phyloP scores from a whole-genome alignment of 2,888 invertebrate species.

The Linyphia triangularis region DNA sequence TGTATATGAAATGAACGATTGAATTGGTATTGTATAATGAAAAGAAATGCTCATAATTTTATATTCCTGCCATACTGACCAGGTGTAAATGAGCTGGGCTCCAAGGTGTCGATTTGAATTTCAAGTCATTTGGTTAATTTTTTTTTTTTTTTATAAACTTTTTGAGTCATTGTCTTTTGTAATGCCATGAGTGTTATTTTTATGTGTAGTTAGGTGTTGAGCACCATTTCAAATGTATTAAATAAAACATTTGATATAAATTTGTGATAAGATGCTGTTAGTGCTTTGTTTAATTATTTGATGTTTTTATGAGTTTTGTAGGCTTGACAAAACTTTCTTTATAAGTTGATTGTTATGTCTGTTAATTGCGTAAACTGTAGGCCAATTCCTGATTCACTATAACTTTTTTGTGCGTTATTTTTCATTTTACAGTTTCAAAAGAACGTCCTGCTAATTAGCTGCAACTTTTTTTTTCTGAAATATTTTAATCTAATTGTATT shows the following conservation, averaged over 20 bases:
- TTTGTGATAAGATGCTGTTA: constrained; percentile 13
- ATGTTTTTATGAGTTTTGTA: neutral
- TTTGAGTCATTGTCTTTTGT: constrained; percentile 47
- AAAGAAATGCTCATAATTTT: constrained; percentile 50
- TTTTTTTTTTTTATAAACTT: constrained; percentile 19
- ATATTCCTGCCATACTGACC: constrained; percentile 60
- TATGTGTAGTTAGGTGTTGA: constrained; percentile 55
- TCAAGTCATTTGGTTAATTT: neutral
- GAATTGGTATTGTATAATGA: neutral
- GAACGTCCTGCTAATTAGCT: too few species aligned
- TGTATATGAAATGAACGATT: constrained; percentile 21
- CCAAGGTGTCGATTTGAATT: constrained; percentile 2
- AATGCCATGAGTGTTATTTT: constrained; percentile 35
- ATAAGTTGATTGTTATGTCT: too few species aligned
- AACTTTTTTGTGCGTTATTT: too few species aligned
- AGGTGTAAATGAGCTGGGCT: constrained; percentile 27
- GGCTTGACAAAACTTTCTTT: neutral
- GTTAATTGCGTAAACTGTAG: too few species aligned
- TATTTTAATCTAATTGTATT: too few species aligned
- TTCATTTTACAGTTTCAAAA: too few species aligned
- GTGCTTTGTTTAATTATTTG: neutral
- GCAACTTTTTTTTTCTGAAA: too few species aligned
- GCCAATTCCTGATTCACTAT: too few species aligned
- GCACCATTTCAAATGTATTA: constrained; percentile 19
- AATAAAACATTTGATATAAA: constrained; percentile 1